Evolutionary conservation across 2,113 vertebrate species (phyloP).

Genomic region (Oophaga pumilio): DNA sequence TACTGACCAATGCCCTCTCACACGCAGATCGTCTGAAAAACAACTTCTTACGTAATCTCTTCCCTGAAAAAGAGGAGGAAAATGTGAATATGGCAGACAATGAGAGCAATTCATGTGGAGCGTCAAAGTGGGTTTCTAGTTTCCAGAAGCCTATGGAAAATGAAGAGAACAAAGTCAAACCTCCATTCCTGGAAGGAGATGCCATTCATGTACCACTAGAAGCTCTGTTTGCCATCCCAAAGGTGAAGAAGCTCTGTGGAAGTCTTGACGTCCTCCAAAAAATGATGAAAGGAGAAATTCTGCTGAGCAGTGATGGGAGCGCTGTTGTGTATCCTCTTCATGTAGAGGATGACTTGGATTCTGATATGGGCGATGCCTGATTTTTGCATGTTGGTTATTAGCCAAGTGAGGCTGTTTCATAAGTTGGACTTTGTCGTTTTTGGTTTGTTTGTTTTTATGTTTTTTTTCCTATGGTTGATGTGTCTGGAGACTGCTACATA

Average conservation of each 20-base stretch:
- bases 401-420: background rate
- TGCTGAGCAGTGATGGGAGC: constrained; percentile 73
- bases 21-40: constrained; percentile 73
- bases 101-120: too few relatives aligned
- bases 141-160: background rate
- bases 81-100: background rate
- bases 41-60: constrained; percentile 60
- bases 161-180: constrained; percentile 52
- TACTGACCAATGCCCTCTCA: constrained; percentile 78
- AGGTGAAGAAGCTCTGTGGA: constrained; percentile 74
- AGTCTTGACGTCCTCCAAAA: constrained; percentile 69
- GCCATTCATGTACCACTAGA: constrained; percentile 77
- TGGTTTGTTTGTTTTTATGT: background rate
- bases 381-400: background rate
- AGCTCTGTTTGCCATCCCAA: constrained; percentile 76
- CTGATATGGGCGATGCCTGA: background rate
- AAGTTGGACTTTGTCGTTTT: background rate
- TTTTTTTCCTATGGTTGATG: background rate
- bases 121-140: background rate
- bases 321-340: constrained; percentile 68
- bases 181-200: constrained; percentile 65
- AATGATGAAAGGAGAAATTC: constrained; percentile 70
- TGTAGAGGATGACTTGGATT: constrained; percentile 50
- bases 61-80: constrained; percentile 42
- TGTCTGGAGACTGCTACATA: background rate